Percentiles rank a stretch among this genome's conserved stretches.
These are phyloP conservation scores for Chlamydotis undulata DNA, from an alignment of 2,113 vertebrate species.

Conservation along the genomic window DNA sequence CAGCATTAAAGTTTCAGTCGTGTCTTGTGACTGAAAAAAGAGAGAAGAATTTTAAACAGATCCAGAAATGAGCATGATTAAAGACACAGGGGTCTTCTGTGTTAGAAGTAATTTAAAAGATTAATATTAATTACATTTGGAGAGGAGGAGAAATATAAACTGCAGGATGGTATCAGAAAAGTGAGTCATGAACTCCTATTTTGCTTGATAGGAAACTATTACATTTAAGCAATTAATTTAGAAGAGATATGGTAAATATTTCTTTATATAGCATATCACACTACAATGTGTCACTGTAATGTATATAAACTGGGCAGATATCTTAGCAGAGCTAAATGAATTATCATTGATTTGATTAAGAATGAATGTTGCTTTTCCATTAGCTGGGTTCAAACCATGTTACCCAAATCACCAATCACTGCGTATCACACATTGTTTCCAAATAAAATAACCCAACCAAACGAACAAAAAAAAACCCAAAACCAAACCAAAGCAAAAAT, in stretches of 20 bases:
- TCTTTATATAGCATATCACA: not conserved
- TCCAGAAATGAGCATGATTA: constrained; percentile 39
- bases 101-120: constrained; percentile 31
- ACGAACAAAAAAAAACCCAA: not conserved
- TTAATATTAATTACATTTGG: constrained; percentile 56
- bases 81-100: constrained; percentile 18
- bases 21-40: not conserved
- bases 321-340: not conserved
- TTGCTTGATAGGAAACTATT: constrained; percentile 7
- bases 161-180: not conserved
- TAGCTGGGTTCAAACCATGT: not conserved
- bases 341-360: not conserved
- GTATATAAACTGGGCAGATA: not conserved
- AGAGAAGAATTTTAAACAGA: constrained; percentile 27
- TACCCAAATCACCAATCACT: not conserved
- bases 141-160: constrained; percentile 30
- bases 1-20: constrained; percentile 50
- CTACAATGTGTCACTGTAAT: not conserved
- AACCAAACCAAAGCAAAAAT: not conserved
- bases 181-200: not conserved
- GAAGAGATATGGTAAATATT: not conserved
- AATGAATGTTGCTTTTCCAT: not conserved
- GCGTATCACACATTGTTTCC: not conserved
- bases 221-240: constrained; percentile 41
- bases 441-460: not conserved